Evolutionary conservation across 2,888 invertebrate genomes (phyloP), one percentile per base, ranked within the genome.

Genomic region (Caenorhabditis angaria): DNA sequence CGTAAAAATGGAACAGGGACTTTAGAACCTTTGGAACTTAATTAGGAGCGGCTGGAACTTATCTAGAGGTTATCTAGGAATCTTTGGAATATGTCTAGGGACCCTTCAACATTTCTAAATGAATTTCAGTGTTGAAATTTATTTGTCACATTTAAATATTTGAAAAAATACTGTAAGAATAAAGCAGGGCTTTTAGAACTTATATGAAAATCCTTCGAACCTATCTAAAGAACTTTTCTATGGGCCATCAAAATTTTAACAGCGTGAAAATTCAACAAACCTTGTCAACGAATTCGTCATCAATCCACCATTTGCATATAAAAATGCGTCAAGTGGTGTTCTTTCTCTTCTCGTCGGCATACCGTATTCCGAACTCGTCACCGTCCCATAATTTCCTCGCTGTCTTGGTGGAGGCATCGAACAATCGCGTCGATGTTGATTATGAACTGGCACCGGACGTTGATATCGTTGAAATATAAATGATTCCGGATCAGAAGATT

Each of bases 401-500:
- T 41, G 6, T 14, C 27, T 5, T 14, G 74, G 60, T 18, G 74
- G 74, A 20, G 74, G 74, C 74, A 74, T 74, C 27, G 67, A 68
- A 0, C 41, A 32, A 18, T 74, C 74, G 22, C 73, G 53, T 65
- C 73, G 55, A 56, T 28, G 35, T 18, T 47, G 2, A 50, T 24
- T 8, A 4, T 27, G 14, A 47, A 47, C 12, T 47, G 24, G 24
- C 3, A 6, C 4, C 41, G 10, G 24, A 22, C n/a, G 58, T 4
- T 35, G 58, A 28, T 32, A 28, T 28, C 29, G 55, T 20, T 54
- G 24, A 22, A 27, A 22, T 6, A 50, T 20, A 20, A 32, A 56
- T 32, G 55, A 20, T 1, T 56, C 55, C 2, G 41, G 41, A 28
- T 29, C 54, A 18, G 68, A 54, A 12, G 76, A 70, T 10, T 77